Conservation (phyloP, 2,797 vertebrate genomes). For the Clarias pachynema region DNA sequence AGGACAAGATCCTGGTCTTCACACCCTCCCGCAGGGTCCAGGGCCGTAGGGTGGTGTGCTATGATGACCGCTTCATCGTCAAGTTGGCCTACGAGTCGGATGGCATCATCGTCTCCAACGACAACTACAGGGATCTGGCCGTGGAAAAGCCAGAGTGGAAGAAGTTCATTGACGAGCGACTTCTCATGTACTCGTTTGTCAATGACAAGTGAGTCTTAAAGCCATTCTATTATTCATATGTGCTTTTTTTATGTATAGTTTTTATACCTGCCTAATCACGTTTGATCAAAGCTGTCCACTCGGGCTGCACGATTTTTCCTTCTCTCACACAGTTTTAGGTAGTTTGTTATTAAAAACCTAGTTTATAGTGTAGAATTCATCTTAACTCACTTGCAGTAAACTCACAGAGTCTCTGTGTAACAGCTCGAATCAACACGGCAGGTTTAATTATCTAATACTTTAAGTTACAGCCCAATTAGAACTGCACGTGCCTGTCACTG, state of each 20-base stretch:
- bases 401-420: too few species aligned
- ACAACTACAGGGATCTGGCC: slow-evolving; percentile 96
- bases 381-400: too few species aligned
- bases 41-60: slow-evolving; percentile 94
- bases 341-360: too few species aligned
- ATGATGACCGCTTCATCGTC: slow-evolving; percentile 96
- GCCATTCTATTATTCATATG: not conserved
- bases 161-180: slow-evolving; percentile 95
- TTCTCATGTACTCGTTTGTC: slow-evolving; percentile 98
- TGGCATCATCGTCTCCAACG: slow-evolving; percentile 96
- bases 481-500: too few species aligned
- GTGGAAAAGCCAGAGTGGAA: slow-evolving; percentile 99
- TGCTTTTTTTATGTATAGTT: too few species aligned
- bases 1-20: slow-evolving; percentile 95
- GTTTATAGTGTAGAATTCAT: too few species aligned
- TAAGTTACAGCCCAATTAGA: too few species aligned
- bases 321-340: too few species aligned
- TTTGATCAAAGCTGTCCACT: too few species aligned
- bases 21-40: slow-evolving; percentile 95
- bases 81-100: slow-evolving; percentile 95
- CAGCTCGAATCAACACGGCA: too few species aligned
- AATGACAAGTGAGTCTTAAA: slow-evolving; percentile 92
- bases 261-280: not conserved
- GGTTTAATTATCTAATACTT: too few species aligned
- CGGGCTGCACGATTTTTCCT: too few species aligned